These are phyloP conservation scores for Charina bottae DNA, from an alignment of 2,113 vertebrate species.

Conservation along the genomic window DNA sequence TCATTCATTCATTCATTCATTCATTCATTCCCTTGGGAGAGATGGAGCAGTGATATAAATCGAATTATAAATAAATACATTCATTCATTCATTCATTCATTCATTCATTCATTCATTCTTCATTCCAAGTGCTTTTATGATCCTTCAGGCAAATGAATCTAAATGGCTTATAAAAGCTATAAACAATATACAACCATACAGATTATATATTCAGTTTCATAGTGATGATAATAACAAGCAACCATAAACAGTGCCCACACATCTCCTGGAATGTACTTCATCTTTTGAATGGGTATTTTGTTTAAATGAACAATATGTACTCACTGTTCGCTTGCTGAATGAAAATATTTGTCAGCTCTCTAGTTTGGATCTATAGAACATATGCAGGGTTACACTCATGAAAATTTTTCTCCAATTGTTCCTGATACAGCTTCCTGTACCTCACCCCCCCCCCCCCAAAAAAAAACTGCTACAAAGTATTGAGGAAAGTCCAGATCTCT, in stretches of 20 bases:
- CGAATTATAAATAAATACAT: no score
- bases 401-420: not conserved
- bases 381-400: not conserved
- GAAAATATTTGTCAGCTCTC: not conserved
- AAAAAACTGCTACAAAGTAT: no score
- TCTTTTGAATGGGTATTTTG: not conserved
- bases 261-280: not conserved
- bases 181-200: not conserved
- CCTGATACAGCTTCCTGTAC: not conserved
- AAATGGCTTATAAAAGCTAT: not conserved
- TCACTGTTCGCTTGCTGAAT: not conserved
- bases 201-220: not conserved
- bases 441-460: not conserved
- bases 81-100: not conserved
- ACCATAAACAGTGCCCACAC: not conserved
- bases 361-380: not conserved
- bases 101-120: not conserved
- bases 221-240: not conserved
- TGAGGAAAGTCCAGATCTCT: no score
- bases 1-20: not conserved
- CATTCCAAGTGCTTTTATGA: not conserved
- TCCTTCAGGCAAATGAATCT: not conserved
- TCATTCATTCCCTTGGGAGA: not conserved
- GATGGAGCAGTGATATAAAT: no score
- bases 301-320: accelerated